phyloP scores from a whole-genome alignment of 2,797 vertebrate species.

The Staurois parvus region DNA sequence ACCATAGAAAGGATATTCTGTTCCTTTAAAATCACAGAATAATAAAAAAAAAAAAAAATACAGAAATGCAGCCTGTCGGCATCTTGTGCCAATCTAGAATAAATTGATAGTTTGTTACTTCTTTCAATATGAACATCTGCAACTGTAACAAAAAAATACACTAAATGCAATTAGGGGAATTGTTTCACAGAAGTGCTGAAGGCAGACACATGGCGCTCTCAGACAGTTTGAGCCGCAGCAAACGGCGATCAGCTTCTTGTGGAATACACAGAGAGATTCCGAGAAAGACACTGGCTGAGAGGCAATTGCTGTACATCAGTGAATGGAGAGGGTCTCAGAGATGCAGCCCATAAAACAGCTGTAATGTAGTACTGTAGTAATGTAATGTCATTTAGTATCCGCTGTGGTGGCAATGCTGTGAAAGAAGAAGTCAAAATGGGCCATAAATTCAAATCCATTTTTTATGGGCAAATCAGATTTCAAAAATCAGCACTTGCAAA shows the following conservation, averaged over 20 bases:
- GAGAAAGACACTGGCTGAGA: neutral
- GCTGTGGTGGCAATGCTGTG: no score
- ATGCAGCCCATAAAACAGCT: neutral
- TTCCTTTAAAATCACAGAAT: constrained; percentile 24
- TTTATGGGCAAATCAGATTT: no score
- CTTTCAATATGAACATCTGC: constrained; percentile 58
- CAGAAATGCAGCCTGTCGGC: neutral
- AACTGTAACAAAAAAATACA: constrained; percentile 42
- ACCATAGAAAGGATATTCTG: neutral
- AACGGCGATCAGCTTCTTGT: neutral
- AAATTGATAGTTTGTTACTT: constrained; percentile 50
- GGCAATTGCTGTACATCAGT: neutral
- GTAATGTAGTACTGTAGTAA: neutral
- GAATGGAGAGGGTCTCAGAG: neutral
- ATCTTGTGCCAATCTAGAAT: constrained; percentile 27
- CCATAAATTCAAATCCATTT: no score
- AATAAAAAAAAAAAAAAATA: neutral
- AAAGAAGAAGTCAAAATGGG: no score
- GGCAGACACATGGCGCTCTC: constrained; percentile 12
- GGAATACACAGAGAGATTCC: neutral
- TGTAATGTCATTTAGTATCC: no score
- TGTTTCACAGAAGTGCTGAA: constrained; percentile 37
- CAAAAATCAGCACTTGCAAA: no score
- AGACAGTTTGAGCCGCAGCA: neutral
- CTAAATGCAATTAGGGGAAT: constrained; percentile 59